Percentiles rank a stretch among this genome's conserved stretches.
Evolutionary conservation across 2,113 vertebrate species (phyloP).

Genomic region (Phaethornis superciliosus): DNA sequence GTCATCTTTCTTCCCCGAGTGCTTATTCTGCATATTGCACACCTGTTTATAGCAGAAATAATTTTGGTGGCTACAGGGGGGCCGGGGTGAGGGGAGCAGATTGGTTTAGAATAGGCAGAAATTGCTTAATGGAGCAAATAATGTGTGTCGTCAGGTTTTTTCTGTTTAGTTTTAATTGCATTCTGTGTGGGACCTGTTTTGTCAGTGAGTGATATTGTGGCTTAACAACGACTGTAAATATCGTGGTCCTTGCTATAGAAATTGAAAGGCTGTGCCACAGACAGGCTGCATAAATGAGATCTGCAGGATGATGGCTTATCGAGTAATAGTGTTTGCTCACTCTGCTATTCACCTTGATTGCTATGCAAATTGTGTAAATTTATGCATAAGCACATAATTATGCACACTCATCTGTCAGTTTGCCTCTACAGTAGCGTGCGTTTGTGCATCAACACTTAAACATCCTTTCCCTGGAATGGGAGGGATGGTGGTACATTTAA

Average conservation of each 20-base stretch:
- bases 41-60: constrained; percentile 16
- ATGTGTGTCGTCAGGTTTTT: not conserved
- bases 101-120: not conserved
- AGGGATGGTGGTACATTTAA: not conserved
- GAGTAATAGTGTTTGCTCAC: not conserved
- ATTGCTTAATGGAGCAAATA: not conserved
- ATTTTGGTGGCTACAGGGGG: not conserved
- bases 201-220: not conserved
- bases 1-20: not conserved
- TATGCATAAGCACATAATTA: constrained; percentile 7
- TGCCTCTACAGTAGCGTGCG: not conserved
- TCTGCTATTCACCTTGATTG: constrained; percentile 1
- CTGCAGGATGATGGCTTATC: not conserved
- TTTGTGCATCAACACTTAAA: constrained; percentile 25
- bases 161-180: not conserved
- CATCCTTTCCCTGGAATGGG: not conserved
- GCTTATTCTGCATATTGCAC: constrained; percentile 16
- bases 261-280: not conserved
- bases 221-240: not conserved
- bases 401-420: not conserved
- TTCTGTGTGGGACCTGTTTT: not conserved
- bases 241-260: not conserved
- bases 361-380: constrained; percentile 28
- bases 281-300: not conserved
- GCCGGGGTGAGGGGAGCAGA: not conserved